Conservation (phyloP, 1,140 invertebrate genomes). For the Sweltsa coloradensis region DNA sequence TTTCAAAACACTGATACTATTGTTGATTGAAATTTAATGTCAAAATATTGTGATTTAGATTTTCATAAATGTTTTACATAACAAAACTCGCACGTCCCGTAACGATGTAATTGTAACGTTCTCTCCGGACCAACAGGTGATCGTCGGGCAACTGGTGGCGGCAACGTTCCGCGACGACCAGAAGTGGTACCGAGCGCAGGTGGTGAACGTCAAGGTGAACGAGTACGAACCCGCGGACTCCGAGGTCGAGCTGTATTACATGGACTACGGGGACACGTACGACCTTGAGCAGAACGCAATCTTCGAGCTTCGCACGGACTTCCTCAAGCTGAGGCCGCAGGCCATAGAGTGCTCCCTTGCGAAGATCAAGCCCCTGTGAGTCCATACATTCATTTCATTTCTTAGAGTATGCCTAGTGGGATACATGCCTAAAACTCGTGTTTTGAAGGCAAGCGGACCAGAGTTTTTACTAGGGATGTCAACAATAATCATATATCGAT, state of each 20-base stretch:
- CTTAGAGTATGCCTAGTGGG: neutral
- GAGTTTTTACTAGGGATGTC: no score
- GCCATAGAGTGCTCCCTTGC: slow-evolving; percentile 70
- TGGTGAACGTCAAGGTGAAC: slow-evolving; percentile 35
- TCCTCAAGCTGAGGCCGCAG: slow-evolving; percentile 56
- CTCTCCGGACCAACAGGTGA: no score
- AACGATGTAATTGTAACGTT: no score
- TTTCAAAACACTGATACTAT: no score
- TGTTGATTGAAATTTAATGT: no score
- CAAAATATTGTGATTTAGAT: no score
- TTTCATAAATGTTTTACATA: no score
- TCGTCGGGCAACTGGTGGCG: slow-evolving; percentile 61
- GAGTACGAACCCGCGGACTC: slow-evolving; percentile 35
- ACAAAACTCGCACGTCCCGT: no score
- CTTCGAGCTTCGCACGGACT: slow-evolving; percentile 56
- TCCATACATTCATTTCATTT: slow-evolving; percentile 5
- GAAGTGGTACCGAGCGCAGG: slow-evolving; percentile 55
- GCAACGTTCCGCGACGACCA: slow-evolving; percentile 60
- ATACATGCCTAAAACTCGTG: no score
- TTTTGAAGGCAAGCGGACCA: no score
- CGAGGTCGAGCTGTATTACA: slow-evolving; percentile 54
- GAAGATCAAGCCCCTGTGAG: slow-evolving; percentile 45
- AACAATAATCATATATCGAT: no score
- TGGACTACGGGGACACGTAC: slow-evolving; percentile 71
- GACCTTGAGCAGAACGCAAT: slow-evolving; percentile 44